These are phyloP conservation scores for Poecilia latipinna DNA, from an alignment of 2,113 vertebrate genomes.

Conservation along the genomic window DNA sequence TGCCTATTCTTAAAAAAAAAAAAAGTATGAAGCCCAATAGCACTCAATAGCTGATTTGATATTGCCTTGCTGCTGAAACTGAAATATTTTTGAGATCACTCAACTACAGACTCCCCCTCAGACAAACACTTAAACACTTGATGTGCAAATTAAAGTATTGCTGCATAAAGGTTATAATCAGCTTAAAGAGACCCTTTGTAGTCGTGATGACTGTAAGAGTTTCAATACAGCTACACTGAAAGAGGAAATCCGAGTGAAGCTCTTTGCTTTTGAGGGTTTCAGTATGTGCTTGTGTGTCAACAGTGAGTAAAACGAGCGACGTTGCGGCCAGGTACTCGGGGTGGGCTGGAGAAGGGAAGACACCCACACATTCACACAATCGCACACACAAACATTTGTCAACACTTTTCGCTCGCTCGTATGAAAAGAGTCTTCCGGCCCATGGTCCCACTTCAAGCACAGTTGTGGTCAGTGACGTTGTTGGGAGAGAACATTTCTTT, in stretches of 20 bases:
- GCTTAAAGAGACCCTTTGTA: constrained; percentile 21
- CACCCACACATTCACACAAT: constrained; percentile 36
- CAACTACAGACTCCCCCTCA: background rate
- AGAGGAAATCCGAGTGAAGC: constrained; percentile 56
- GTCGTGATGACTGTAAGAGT: constrained; percentile 22
- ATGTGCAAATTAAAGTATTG: constrained; percentile 15
- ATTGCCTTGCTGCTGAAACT: background rate
- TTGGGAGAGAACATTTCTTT: constrained; percentile 76
- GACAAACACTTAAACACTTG: background rate
- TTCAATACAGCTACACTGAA: constrained; percentile 53
- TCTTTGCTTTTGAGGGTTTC: constrained; percentile 69
- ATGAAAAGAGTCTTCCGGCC: constrained; percentile 71
- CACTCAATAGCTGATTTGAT: background rate
- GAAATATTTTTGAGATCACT: background rate
- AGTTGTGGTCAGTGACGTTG: constrained; percentile 76
- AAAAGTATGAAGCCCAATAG: background rate
- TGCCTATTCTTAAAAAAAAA: background rate
- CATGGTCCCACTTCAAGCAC: constrained; percentile 73
- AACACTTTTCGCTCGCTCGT: constrained; percentile 63
- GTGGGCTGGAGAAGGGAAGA: constrained; percentile 33
- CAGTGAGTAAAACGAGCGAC: constrained; percentile 53
- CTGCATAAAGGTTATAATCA: constrained; percentile 21
- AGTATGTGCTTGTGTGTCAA: constrained; percentile 51
- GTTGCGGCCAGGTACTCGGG: constrained; percentile 55
- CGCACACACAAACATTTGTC: constrained; percentile 51